These are phyloP conservation scores for Kryptolebias ocellatus DNA, from an alignment of 2,797 vertebrate species.

Conservation along the genomic window DNA sequence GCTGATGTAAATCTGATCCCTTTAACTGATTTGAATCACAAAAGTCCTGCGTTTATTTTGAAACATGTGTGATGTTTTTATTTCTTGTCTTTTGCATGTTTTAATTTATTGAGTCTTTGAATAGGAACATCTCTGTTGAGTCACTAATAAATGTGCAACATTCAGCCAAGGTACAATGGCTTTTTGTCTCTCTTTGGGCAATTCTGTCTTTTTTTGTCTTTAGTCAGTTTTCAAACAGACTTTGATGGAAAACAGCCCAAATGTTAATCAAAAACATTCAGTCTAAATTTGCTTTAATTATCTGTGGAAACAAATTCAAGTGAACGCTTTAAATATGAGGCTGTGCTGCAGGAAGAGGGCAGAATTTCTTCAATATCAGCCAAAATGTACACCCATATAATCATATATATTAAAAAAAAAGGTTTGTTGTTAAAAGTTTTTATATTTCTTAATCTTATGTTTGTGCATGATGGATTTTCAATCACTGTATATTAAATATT, in stretches of 20 bases:
- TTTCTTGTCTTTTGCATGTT: conserved; percentile 23
- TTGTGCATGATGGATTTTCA: no score
- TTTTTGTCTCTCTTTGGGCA: conserved; percentile 7
- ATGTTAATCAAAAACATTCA: conserved; percentile 21
- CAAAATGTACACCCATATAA: background rate
- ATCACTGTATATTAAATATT: no score
- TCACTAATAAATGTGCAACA: conserved; percentile 8
- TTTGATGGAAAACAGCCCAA: conserved; percentile 4
- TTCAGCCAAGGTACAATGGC: conserved; percentile 7
- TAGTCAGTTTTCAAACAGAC: no score
- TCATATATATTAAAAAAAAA: no score
- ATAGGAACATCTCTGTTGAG: conserved; percentile 13
- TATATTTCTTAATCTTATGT: no score
- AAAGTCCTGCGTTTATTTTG: background rate
- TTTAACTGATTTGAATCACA: background rate
- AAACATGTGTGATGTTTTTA: background rate
- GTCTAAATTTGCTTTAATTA: no score
- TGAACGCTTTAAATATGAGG: no score
- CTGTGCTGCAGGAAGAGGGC: conserved; percentile 16
- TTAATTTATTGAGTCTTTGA: conserved; percentile 53
- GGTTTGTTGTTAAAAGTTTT: no score
- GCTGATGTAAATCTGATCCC: background rate
- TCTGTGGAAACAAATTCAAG: no score
- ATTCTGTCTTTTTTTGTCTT: no score
- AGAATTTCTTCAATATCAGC: background rate